Percentiles rank a stretch among this genome's conserved stretches.
phyloP scores from a whole-genome alignment of 2,797 vertebrate species.

The Schizothorax lantsangensis region DNA sequence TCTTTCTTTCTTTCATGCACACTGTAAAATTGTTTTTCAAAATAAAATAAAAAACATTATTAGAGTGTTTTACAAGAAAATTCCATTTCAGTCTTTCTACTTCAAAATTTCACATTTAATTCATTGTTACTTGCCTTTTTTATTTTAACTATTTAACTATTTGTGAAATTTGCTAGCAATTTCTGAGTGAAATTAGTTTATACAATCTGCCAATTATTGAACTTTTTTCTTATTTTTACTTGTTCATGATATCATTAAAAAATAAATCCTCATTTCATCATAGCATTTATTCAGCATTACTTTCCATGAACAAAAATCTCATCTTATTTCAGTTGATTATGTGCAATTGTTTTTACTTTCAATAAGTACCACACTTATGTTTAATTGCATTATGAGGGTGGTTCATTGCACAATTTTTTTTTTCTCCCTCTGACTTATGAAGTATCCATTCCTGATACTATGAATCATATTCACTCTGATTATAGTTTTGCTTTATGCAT shows the following conservation, averaged over 20 bases:
- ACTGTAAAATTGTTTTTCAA: too few relatives aligned
- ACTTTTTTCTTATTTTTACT: too few relatives aligned
- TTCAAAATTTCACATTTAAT: too few relatives aligned
- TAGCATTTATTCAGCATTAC: not conserved
- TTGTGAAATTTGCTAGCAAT: not conserved
- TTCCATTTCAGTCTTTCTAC: not conserved
- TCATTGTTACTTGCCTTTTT: not conserved
- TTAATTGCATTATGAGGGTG: constrained; percentile 1
- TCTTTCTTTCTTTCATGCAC: not conserved
- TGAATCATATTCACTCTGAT: constrained; percentile 34
- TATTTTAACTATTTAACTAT: not conserved
- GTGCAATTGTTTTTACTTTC: not conserved
- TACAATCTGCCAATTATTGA: not conserved
- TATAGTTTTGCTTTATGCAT: constrained; percentile 42
- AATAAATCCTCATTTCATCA: not conserved
- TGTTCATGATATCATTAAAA: not conserved
- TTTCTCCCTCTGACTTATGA: not conserved
- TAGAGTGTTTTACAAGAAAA: too few relatives aligned
- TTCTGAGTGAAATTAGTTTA: not conserved
- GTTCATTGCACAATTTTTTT: not conserved
- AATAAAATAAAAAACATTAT: too few relatives aligned
- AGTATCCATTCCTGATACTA: not conserved
- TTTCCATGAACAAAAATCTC: not conserved
- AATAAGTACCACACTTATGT: constrained; percentile 5
- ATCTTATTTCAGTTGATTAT: not conserved